Evolutionary conservation across 1,140 invertebrate genomes (phyloP), one percentile per base, ranked within the genome.

Genomic region (Hycleus cichorii): DNA sequence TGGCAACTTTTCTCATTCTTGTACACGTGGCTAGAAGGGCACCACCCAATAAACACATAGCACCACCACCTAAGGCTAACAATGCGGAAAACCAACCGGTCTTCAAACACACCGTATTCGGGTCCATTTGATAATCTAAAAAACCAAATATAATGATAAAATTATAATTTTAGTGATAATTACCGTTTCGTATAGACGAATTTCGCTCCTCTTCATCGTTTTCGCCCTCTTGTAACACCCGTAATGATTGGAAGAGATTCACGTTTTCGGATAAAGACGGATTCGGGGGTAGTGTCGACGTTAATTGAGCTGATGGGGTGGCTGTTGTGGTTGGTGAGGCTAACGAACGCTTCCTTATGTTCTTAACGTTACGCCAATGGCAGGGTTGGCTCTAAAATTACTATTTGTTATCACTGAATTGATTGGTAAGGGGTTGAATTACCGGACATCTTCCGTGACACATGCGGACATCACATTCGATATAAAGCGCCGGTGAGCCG

Each of bases 391-490:
- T 92, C 92, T 95, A 74, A 43, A 60, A 39, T 6, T 11, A 0
- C 11, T 10, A 48, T 18, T 18, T 18, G 18, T 18, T 2, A 18
- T 18, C 1, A 18, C 18, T 18, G 2, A 18, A 18, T 32, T 10
- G 25, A 26, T 54, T 32, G 18, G 18, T 18, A 18, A 18, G 18
- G 18, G 18, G 18, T 46, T 38, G 12, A 9, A 46, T 85, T 77
- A 95, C 92, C 60, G 91, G 91, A 80, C 93, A 95, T 66, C 90
- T 80, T 53, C 92, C 92, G 73, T 95, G 92, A 73, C 93, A 96
- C 92, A 95, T 95, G 55, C 91, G 79, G 38, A 95, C 91, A 73
- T 95, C 92, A 69, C 93, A 95, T 76, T 95, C 92, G 57, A 95
- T 92, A 75, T 96, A 96, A 1, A 96, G 79, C 3, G 92, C 91